Evolutionary conservation across 2,888 invertebrate species (phyloP).

Genomic region (Mythimna pallens): DNA sequence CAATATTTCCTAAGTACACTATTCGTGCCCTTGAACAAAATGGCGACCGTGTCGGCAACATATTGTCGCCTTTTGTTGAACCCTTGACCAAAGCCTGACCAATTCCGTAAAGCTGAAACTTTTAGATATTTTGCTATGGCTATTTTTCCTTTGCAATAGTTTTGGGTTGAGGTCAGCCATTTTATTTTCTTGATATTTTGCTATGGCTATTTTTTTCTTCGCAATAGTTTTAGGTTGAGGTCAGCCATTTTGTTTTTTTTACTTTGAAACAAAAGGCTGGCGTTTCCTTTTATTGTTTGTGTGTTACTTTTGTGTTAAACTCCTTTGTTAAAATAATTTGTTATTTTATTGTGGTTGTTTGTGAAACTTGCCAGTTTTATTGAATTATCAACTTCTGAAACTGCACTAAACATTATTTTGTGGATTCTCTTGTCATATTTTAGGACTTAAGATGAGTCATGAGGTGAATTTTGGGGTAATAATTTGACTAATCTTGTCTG

Average conservation of each 20-base stretch:
- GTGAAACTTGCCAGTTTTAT: not conserved
- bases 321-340: conserved; percentile 19
- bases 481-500: too few species aligned
- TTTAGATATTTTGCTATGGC: conserved; percentile 24
- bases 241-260: conserved; percentile 27
- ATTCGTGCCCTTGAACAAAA: conserved; percentile 26
- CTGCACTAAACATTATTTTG: not conserved
- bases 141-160: conserved; percentile 30
- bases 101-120: conserved; percentile 33
- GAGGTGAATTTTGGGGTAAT: too few species aligned
- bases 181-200: conserved; percentile 31
- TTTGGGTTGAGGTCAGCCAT: conserved; percentile 29
- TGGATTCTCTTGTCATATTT: not conserved
- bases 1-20: conserved; percentile 28
- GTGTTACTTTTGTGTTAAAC: conserved; percentile 7
- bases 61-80: conserved; percentile 37
- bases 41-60: conserved; percentile 20
- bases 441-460: not conserved
- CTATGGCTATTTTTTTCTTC: conserved; percentile 30
- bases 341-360: conserved; percentile 7
- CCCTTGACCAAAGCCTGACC: conserved; percentile 48
- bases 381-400: conserved; percentile 5
- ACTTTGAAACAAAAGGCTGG: conserved; percentile 24
- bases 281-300: conserved; percentile 33
- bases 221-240: conserved; percentile 31